Base-by-base conservation (phyloP, 1,140 invertebrate species). In the Hycleus cichorii region DNA sequence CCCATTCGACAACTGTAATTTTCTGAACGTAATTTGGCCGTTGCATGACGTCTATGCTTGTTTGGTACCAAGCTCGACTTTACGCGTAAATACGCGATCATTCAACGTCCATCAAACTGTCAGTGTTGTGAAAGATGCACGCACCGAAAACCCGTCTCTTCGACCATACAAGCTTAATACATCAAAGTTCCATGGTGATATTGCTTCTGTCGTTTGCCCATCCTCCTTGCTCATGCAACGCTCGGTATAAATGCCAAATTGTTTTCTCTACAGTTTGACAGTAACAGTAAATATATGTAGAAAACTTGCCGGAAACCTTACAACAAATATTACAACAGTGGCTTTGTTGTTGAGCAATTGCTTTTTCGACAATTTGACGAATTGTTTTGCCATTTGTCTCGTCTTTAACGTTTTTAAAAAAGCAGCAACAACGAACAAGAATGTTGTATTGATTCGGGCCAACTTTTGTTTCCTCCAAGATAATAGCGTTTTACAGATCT, bases 51-150 rank as follows among this genome's bases (percentile, higher is more conserved):
- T 42, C 9, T 42, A 42, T 32, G 32, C 43, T 42, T 50, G 39
- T 32, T 45, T 51, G 50, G 53, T 59, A 57, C 54, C 53, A 57
- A 50, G 60, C 55, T 53, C 57, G 56, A 58, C 57, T 53, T 53
- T 58, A 60, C 64, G 60, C 64, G 60, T 65, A 65, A 65, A 65
- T 65, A 65, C 61, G 64, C 64, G 55, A 65, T 65, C 64, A 65
- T 54, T 65, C 64, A 65, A 65, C 61, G 64, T 65, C 64, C 64
- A 65, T 65, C 64, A 65, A 63, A 40, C 60, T 65, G 64, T 65
- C 64, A 63, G 58, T 27, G n/a, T 45, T 4, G 49, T 63, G 64
- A 62, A 45, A 59, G 60, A 59, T 60, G 60, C 60, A 65, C 64
- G 61, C 64, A 63, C 61, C 51, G 42, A 47, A 60, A 60, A 55